These are phyloP conservation scores for Psylliodes chrysocephalus DNA, from an alignment of 2,888 invertebrate species.

Conservation along the genomic window DNA sequence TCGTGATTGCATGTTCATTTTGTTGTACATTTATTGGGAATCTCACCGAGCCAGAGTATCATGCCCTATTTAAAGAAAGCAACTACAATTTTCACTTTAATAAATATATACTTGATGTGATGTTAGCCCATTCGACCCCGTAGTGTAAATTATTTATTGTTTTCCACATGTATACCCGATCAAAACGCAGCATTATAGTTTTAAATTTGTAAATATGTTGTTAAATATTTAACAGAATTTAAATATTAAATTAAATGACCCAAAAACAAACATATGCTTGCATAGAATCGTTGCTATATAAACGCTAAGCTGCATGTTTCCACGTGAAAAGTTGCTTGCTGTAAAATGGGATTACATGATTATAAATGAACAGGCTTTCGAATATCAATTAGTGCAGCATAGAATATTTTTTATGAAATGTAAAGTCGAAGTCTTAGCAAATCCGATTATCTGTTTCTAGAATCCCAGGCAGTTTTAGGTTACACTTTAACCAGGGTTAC, in stretches of 20 bases:
- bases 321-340: background rate
- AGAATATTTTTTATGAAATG: constrained; percentile 13
- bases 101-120: too few species aligned
- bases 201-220: too few species aligned
- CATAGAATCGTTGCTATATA: too few species aligned
- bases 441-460: background rate
- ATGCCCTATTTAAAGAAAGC: background rate
- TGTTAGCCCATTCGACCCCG: too few species aligned
- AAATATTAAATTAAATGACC: too few species aligned
- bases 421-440: constrained; percentile 4
- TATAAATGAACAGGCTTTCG: constrained; percentile 13
- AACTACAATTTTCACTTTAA: background rate
- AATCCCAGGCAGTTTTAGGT: constrained; percentile 6
- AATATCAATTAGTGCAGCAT: constrained; percentile 8
- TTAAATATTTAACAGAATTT: too few species aligned
- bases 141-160: too few species aligned
- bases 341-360: background rate
- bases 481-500: constrained; percentile 22
- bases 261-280: too few species aligned
- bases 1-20: constrained; percentile 46
- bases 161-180: too few species aligned
- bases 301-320: too few species aligned
- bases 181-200: too few species aligned
- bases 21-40: constrained; percentile 38
- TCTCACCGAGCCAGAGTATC: background rate